Conservation (phyloP, 92 coral and sea anemone species). For the Phenganax stokvisi region DNA sequence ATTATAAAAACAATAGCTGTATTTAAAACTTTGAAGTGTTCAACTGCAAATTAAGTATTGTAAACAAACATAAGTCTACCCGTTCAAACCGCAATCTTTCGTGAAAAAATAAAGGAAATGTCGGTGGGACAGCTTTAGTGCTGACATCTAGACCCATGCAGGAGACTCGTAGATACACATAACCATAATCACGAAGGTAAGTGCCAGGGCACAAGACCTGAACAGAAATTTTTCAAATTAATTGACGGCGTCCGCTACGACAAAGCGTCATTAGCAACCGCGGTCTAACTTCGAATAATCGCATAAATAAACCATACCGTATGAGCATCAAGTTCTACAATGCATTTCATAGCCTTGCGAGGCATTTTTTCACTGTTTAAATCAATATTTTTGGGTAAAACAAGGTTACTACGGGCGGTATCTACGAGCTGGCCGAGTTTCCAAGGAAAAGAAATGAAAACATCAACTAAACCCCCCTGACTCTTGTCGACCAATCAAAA, state of each 20-base stretch:
- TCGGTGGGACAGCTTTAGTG: constrained; percentile 93
- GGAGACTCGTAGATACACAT: constrained; percentile 80
- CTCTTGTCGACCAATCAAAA: neutral
- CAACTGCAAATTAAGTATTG: neutral
- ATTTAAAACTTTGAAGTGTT: neutral
- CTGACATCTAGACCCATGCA: constrained; percentile 96
- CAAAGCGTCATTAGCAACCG: constrained; percentile 99
- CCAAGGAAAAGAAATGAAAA: neutral
- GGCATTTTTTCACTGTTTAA: constrained; percentile 54
- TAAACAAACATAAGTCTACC: constrained; percentile 52
- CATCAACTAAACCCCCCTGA: neutral
- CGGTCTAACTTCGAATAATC: constrained; percentile 20
- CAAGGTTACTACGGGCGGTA: neutral
- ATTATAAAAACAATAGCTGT: neutral
- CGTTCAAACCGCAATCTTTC: constrained; percentile 96
- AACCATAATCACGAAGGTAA: constrained; percentile 91
- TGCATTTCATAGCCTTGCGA: constrained; percentile 96
- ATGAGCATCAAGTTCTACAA: constrained; percentile 90
- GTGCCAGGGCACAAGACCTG: constrained; percentile 97
- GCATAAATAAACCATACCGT: constrained; percentile 56
- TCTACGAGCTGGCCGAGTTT: neutral
- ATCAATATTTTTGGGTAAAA: neutral
- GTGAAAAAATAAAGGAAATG: constrained; percentile 92
- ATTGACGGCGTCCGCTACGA: constrained; percentile 26
- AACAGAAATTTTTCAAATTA: constrained; percentile 12